Conservation (phyloP, 2,797 vertebrate species). For the Kryptopterus vitreolus region DNA sequence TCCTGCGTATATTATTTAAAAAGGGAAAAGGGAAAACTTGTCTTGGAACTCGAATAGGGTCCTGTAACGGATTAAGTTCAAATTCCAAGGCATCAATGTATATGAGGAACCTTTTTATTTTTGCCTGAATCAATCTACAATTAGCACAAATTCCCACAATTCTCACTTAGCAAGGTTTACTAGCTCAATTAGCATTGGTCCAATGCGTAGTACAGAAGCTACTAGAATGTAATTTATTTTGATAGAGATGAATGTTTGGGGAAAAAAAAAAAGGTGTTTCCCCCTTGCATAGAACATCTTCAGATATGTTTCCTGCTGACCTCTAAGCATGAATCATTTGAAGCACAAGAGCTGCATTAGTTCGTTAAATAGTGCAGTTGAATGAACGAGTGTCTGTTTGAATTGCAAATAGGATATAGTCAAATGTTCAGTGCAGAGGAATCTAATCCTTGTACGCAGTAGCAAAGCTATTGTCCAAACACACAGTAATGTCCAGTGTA, state of each 20-base stretch:
- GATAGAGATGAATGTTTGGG: not conserved
- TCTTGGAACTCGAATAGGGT: too few relatives aligned
- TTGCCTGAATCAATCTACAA: not conserved
- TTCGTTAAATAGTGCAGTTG: slow-evolving; percentile 28
- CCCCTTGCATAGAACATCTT: not conserved
- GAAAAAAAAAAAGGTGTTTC: not conserved
- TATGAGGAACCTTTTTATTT: not conserved
- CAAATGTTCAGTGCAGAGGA: slow-evolving; percentile 19
- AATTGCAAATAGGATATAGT: slow-evolving; percentile 22
- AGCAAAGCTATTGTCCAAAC: not conserved
- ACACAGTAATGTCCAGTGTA: not conserved
- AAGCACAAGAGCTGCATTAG: not conserved
- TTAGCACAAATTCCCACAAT: not conserved
- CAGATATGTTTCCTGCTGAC: not conserved
- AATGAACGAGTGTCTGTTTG: slow-evolving; percentile 14
- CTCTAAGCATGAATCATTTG: slow-evolving; percentile 2
- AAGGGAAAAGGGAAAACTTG: too few relatives aligned
- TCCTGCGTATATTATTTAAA: too few relatives aligned
- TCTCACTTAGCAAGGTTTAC: not conserved
- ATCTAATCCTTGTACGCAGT: not conserved
- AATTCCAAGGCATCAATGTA: too few relatives aligned
- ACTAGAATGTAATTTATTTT: not conserved
- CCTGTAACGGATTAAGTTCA: too few relatives aligned
- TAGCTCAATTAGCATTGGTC: not conserved
- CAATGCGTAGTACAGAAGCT: not conserved